A percentile compares a stretch with the other conserved stretches of the same genome.
These are phyloP conservation scores for Spilosoma lubricipeda DNA, from an alignment of 2,888 invertebrate genomes.

Conservation along the genomic window DNA sequence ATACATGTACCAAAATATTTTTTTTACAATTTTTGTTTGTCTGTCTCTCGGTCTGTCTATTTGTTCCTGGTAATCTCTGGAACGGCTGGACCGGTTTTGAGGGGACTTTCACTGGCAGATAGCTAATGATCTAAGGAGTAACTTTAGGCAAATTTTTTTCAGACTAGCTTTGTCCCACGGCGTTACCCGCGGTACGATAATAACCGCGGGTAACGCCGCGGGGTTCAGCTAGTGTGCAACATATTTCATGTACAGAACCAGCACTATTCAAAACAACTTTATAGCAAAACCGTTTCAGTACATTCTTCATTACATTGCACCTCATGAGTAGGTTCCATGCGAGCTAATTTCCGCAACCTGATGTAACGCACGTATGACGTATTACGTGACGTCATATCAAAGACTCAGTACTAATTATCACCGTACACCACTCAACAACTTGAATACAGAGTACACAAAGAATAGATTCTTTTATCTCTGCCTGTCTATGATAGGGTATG, in stretches of 20 bases:
- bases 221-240: too few species aligned
- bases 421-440: constrained; percentile 38
- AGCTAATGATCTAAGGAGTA: too few species aligned
- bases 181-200: too few species aligned
- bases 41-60: too few species aligned
- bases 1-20: too few species aligned
- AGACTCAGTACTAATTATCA: constrained; percentile 49
- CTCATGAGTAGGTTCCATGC: constrained; percentile 31
- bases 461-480: constrained; percentile 45
- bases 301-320: constrained; percentile 16
- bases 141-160: too few species aligned
- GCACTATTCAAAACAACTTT: neutral
- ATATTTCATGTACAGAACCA: neutral
- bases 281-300: constrained; percentile 1
- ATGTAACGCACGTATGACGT: constrained; percentile 19
- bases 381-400: constrained; percentile 40
- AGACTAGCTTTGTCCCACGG: too few species aligned
- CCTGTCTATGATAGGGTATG: constrained; percentile 20
- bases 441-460: constrained; percentile 45
- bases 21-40: too few species aligned
- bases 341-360: constrained; percentile 39
- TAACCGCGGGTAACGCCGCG: too few species aligned
- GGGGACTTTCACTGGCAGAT: too few species aligned
- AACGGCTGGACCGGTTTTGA: too few species aligned
- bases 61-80: too few species aligned